These are phyloP conservation scores for Hipparchia sbordonii DNA, from an alignment of 2,888 invertebrate species.

Conservation along the genomic window DNA sequence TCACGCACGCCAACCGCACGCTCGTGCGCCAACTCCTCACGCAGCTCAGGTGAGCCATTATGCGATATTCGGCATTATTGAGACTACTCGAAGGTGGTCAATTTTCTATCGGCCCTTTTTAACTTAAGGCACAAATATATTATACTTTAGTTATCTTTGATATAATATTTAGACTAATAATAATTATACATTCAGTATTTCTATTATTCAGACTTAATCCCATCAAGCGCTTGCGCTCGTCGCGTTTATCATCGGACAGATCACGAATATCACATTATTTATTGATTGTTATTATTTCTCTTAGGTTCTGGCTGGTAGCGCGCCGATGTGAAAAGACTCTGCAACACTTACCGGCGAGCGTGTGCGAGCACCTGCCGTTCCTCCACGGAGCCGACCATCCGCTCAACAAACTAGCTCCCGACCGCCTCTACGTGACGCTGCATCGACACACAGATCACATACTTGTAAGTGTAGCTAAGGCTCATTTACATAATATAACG, in stretches of 20 bases:
- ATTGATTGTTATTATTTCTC: neutral
- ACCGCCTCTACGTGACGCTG: slow-evolving; percentile 91
- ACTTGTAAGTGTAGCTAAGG: slow-evolving; percentile 80
- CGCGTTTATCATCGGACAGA: no score
- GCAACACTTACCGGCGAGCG: slow-evolving; percentile 95
- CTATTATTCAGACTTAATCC: no score
- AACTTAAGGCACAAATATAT: no score
- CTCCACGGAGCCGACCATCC: slow-evolving; percentile 91
- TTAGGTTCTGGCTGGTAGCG: slow-evolving; percentile 94
- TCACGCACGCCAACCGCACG: slow-evolving; percentile 68
- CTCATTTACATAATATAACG: neutral
- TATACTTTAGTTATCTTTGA: no score
- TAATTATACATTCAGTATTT: no score
- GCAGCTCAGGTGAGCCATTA: slow-evolving; percentile 59
- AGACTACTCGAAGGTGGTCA: no score
- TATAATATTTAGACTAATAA: no score
- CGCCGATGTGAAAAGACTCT: slow-evolving; percentile 96
- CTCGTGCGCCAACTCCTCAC: slow-evolving; percentile 66
- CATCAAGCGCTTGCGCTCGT: no score
- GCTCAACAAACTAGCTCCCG: slow-evolving; percentile 88
- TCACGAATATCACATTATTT: no score
- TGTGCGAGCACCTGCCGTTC: slow-evolving; percentile 92
- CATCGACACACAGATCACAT: slow-evolving; percentile 94
- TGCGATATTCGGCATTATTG: no score
- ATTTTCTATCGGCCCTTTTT: no score